phyloP scores from a whole-genome alignment of 2,888 invertebrate species.

The Drosophila paramelanica region DNA sequence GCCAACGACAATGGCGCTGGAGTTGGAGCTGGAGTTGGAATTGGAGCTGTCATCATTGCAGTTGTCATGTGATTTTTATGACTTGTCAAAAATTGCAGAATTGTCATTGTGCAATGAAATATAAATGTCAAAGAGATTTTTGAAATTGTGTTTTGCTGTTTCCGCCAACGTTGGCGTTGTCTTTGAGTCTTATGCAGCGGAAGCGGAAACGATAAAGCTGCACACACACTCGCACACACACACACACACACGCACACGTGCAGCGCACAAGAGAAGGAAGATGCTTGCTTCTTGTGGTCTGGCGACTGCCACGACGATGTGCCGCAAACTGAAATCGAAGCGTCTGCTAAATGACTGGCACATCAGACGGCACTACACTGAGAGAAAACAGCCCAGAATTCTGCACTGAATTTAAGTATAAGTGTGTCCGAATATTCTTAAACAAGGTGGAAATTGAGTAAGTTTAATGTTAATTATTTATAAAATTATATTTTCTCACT shows the following conservation, averaged over 20 bases:
- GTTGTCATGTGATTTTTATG: slow-evolving; percentile 70
- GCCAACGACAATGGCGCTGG: slow-evolving; percentile 4
- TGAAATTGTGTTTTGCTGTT: slow-evolving; percentile 66
- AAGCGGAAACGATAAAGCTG: slow-evolving; percentile 71
- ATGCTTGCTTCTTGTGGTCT: slow-evolving; percentile 9
- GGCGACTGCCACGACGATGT: slow-evolving; percentile 11
- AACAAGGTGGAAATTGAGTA: too few species aligned
- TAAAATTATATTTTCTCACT: too few species aligned
- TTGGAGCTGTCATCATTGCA: slow-evolving; percentile 44
- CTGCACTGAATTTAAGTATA: neutral
- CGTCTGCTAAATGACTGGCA: slow-evolving; percentile 10
- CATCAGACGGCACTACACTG: slow-evolving; percentile 3
- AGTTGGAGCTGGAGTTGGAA: slow-evolving; percentile 18
- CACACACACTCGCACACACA: slow-evolving; percentile 16
- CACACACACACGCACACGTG: slow-evolving; percentile 6
- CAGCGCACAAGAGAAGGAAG: neutral
- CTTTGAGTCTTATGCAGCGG: slow-evolving; percentile 56
- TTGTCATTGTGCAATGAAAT: slow-evolving; percentile 76
- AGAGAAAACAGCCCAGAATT: neutral
- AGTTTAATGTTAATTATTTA: too few species aligned
- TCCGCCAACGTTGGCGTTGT: slow-evolving; percentile 41
- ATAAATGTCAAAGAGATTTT: slow-evolving; percentile 79
- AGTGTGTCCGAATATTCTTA: too few species aligned
- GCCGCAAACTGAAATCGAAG: slow-evolving; percentile 19
- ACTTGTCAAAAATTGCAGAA: slow-evolving; percentile 71